Evolutionary conservation across 37 sponge, comb jelly and placozoan species (phyloP), one percentile per base, ranked within the genome.

Genomic region (Chondrilla cf. caribensis): DNA sequence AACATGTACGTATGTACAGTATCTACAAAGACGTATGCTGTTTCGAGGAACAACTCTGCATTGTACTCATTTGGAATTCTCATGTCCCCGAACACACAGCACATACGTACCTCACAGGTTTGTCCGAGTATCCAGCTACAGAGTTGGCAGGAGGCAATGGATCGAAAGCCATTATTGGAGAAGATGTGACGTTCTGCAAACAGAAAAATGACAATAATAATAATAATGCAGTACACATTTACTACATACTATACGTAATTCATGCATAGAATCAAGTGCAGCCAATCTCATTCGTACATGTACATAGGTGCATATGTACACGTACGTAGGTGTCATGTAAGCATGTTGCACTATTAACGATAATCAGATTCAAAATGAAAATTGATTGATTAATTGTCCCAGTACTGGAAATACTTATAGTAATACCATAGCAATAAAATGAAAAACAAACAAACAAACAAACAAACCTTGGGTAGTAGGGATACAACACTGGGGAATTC

Each of bases 61-160:
- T n/a, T n/a, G 2, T 28, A 60, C n/a, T 7, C 5, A 24, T 8
- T 24, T 44, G 4, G 24, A 35, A n/a, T n/a, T n/a, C n/a, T n/a
- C n/a, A n/a, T n/a, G n/a, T n/a, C n/a, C n/a, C n/a, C n/a, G n/a
- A n/a, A n/a, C n/a, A n/a, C n/a, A n/a, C n/a, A n/a, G 43, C 25
- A 33, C 36, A 43, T 31, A 41, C 58, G 22, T 21, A 83, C 82
- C 84, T 79, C 68, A 59, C 40, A 35, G 95, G 93, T 32, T 81
- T 40, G 57, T 47, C 51, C 11, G 75, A 54, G 62, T 95, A 95
- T 38, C 81, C 79, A 40, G 79, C 59, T n/a, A 83, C 83, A 14
- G 84, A 84, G 70, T 92, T 84, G 38, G 38, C 19, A 2, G 95
- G 95, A 0, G 95, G 95, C 41, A 95, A 83, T 31, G 95, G 95